Base-by-base conservation (phyloP, 2,797 vertebrate genomes). In the Ctenopoma multispine region DNA sequence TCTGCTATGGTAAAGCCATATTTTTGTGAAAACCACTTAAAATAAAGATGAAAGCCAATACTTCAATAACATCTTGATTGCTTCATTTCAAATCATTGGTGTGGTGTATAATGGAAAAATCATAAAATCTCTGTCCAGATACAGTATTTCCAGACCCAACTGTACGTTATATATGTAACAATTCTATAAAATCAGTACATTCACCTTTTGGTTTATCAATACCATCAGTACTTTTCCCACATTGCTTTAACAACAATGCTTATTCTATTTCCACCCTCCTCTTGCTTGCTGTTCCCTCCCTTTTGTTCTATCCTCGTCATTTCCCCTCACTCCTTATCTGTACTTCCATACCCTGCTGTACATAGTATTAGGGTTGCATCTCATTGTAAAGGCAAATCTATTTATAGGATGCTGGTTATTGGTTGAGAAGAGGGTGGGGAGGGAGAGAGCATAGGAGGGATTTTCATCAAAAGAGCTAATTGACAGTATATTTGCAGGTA, bases 331-430 rank as follows among this genome's bases (percentile, higher is more conserved):
- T 65, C 18, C 62, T 79, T 81, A 77, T 89, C 75, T 68, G 31
- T 72, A 12, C 55, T 65, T 53, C 55, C 48, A 69, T 38, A 47
- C 31, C 53, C 56, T 62, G 43, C 18, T n/a, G 17, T 46, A 36
- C 48, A 55, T 43, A 53, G 57, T 48, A 56, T 54, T 41, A 11
- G 14, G 51, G 63, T 74, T 72, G 44, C 63, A 77, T 75, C 53
- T 66, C 59, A 79, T 72, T 47, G 66, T 80, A 69, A 53, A 69
- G 62, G 63, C 66, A 63, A 57, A 77, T 62, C 63, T 75, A 77
- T 69, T 77, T 76, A 79, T 51, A 81, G 27, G 61, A 64, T 63
- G 36, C 64, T 48, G 63, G 56, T 77, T 83, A 83, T 77, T 89
- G 76, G 80, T 43, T 46, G 63, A 75, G 69, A 79, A 64, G 50